A percentile compares a stretch with the other conserved stretches of the same genome.
Evolutionary conservation across 2,888 invertebrate species (phyloP).

Genomic region (Cistogaster globosa): DNA sequence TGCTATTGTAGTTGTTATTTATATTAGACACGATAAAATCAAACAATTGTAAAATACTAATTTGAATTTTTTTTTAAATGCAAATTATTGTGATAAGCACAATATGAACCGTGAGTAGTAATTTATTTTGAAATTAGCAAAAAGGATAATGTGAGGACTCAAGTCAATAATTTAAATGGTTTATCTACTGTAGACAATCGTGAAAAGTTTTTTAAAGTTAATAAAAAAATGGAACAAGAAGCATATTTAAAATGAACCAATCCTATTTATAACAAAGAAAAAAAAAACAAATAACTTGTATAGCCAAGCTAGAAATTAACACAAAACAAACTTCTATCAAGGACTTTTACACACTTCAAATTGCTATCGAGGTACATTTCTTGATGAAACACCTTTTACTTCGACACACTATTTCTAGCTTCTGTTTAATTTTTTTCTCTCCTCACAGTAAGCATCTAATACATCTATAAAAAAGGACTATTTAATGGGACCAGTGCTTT

Average conservation of each 20-base stretch:
- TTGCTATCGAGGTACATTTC: too few relatives aligned
- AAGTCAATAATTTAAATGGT: slow-evolving; percentile 24
- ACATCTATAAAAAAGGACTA: too few relatives aligned
- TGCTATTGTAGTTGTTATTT: not conserved
- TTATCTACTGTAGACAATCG: slow-evolving; percentile 17
- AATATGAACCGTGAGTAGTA: not conserved
- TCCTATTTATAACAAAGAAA: too few relatives aligned
- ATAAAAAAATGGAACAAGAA: not conserved
- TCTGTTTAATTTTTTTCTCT: too few relatives aligned
- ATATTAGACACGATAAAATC: slow-evolving; percentile 28
- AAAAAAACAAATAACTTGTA: too few relatives aligned
- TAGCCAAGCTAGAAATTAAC: too few relatives aligned
- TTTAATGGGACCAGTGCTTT: too few relatives aligned
- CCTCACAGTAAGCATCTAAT: too few relatives aligned
- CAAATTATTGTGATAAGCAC: slow-evolving; percentile 39
- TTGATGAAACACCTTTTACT: too few relatives aligned
- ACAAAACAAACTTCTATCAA: too few relatives aligned
- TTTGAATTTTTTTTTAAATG: slow-evolving; percentile 50
- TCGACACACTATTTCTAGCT: too few relatives aligned
- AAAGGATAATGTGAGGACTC: not conserved
- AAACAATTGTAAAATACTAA: slow-evolving; percentile 50
- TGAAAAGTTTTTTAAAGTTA: slow-evolving; percentile 31
- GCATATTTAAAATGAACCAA: not conserved
- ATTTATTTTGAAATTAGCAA: not conserved
- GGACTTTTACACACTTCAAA: too few relatives aligned